These are phyloP conservation scores for Botia almorhae DNA, from an alignment of 2,797 vertebrate genomes.

Conservation along the genomic window DNA sequence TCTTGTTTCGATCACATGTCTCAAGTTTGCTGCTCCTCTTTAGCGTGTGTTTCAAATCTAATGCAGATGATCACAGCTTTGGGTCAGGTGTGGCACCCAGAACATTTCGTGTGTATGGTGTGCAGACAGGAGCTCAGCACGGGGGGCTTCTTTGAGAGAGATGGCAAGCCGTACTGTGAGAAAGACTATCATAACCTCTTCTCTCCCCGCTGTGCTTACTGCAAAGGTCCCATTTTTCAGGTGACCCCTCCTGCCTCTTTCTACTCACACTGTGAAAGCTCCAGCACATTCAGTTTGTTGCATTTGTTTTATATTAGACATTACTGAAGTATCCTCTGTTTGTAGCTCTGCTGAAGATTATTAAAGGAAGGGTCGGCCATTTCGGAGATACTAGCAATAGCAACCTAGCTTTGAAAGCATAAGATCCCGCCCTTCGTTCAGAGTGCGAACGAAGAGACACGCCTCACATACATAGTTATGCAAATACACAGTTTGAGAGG, in stretches of 20 bases:
- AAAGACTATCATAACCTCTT: constrained; percentile 85
- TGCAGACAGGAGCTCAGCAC: constrained; percentile 82
- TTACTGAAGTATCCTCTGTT: background rate
- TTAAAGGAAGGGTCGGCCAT: too few relatives aligned
- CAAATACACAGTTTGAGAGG: too few relatives aligned
- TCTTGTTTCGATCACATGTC: background rate
- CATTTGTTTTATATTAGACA: background rate
- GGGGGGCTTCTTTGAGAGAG: constrained; percentile 85
- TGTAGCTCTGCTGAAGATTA: too few relatives aligned
- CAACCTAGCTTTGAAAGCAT: too few relatives aligned
- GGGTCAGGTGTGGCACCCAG: constrained; percentile 87
- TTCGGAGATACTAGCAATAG: too few relatives aligned
- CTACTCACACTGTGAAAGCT: background rate
- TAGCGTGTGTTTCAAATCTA: background rate
- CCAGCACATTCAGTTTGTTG: background rate
- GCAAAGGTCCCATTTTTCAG: constrained; percentile 76
- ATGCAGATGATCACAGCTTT: constrained; percentile 86
- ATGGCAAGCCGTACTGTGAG: constrained; percentile 81
- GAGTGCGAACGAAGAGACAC: too few relatives aligned
- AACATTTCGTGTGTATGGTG: constrained; percentile 86
- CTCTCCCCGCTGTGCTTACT: constrained; percentile 79
- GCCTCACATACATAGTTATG: too few relatives aligned
- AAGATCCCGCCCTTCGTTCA: too few relatives aligned
- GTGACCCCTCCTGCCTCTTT: constrained; percentile 57
- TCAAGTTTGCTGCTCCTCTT: background rate